Evolutionary conservation across 2,113 vertebrate genomes (phyloP), one percentile per base, ranked within the genome.

Genomic region (Corythaeola cristata): DNA sequence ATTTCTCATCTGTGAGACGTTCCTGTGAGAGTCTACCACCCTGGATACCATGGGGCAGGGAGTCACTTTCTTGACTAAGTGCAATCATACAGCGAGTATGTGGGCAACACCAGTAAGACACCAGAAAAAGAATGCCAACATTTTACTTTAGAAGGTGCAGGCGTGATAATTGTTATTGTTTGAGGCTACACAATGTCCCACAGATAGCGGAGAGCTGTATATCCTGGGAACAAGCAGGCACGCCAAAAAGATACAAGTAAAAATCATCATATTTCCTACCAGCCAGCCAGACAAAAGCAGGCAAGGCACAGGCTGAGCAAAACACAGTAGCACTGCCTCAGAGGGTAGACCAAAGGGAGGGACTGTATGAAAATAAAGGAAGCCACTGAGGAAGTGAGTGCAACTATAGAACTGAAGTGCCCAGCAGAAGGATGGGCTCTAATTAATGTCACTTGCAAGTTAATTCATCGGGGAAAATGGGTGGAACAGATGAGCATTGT

Each of bases 381-480:
- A 91, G 27, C 18, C 24, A 56, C 59, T 56, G 28, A 87, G 47
- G n/a, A 87, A 89, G 19, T 13, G 23, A 21, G 18, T 3, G 2
- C 9, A 87, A 35, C 64, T 55, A 78, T 9, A 19, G 53, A 92
- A 90, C 55, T 85, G 45, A 85, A 94, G 44, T 26, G 47, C 49
- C 53, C 56, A 23, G 79, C 78, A 84, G 59, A 90, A 93, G 77
- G 84, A 92, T 1, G 5, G 76, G 35, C 32, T 87, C 68, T 95
- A 95, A 95, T 92, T 96, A 75, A 92, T 75, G 44, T 78, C 73
- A 94, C 49, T 92, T 87, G 60, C 30, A 67, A 89, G 56, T 85
- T 75, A 81, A 92, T 85, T 92, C 83, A 83, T 30, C 39, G 19
- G 69, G 80, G 66, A 60, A 96, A 93, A 92, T 35, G 89, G 39